Evolutionary conservation across 2,888 invertebrate species (phyloP).

Genomic region (Cataglyphis altisquamis): DNA sequence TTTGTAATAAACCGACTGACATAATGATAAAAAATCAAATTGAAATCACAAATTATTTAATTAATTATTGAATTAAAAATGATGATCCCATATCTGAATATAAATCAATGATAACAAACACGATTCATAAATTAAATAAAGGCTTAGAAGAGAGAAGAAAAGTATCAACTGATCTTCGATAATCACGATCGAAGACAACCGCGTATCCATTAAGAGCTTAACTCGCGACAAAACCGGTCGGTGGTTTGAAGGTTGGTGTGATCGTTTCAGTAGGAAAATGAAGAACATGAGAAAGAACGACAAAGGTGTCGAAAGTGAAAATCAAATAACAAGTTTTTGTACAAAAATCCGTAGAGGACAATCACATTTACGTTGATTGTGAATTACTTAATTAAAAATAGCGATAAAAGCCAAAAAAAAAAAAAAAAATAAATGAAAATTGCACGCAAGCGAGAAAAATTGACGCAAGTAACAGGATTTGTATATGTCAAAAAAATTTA

Average conservation of each 20-base stretch:
- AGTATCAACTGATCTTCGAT: constrained; percentile 57
- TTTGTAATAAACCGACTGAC: not conserved
- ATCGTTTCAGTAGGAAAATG: constrained; percentile 33
- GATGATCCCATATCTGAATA: not conserved
- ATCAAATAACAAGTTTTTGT: constrained; percentile 9
- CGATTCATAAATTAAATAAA: constrained; percentile 19
- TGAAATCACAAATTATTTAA: constrained; percentile 1
- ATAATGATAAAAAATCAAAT: not conserved
- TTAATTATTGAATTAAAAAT: not conserved
- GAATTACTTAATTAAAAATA: constrained; percentile 51
- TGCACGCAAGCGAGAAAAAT: constrained; percentile 37
- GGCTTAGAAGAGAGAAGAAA: constrained; percentile 26
- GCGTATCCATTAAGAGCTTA: constrained; percentile 52
- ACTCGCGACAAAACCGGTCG: constrained; percentile 57
- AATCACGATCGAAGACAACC: constrained; percentile 60
- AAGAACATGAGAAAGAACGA: constrained; percentile 27
- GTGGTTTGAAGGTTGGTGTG: constrained; percentile 48
- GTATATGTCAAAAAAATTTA: not conserved
- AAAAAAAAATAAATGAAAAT: constrained; percentile 13
- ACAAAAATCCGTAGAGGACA: constrained; percentile 34
- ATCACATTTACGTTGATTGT: constrained; percentile 44
- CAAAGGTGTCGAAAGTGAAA: constrained; percentile 28
- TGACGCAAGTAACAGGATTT: not conserved
- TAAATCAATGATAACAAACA: not conserved
- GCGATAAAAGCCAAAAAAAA: constrained; percentile 6